Evolutionary conservation across 2,888 invertebrate genomes (phyloP).

Genomic region (Seladonia tumulorum): DNA sequence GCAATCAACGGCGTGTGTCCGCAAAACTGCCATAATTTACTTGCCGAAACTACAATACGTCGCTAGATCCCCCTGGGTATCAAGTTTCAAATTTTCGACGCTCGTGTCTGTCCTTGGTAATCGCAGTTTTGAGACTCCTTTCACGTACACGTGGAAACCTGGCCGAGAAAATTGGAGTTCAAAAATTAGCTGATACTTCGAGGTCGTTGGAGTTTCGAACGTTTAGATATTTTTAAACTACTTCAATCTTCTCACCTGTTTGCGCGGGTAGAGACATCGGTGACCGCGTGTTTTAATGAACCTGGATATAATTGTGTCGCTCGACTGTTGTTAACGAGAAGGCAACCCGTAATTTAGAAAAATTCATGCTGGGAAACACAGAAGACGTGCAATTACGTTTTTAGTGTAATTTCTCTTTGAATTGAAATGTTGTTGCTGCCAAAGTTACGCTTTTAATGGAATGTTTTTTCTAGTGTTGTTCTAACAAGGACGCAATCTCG

Average conservation of each 20-base stretch:
- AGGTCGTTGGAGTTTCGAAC: neutral
- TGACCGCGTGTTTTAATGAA: too few species aligned
- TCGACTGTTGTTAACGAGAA: neutral
- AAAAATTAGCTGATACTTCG: neutral
- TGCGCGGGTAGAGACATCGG: neutral
- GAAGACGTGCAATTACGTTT: neutral
- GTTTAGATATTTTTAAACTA: neutral
- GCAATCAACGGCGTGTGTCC: conserved; percentile 9
- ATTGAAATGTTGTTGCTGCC: neutral
- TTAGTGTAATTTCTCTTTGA: neutral
- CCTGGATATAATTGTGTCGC: neutral
- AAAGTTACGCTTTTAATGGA: neutral
- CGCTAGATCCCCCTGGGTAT: neutral
- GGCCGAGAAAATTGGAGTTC: neutral
- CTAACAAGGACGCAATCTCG: neutral
- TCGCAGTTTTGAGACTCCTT: conserved; percentile 9
- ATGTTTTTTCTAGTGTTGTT: neutral
- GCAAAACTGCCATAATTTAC: conserved; percentile 31
- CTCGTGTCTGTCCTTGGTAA: conserved; percentile 6
- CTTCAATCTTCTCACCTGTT: neutral
- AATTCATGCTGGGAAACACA: neutral
- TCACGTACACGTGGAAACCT: neutral
- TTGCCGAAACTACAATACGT: conserved; percentile 13
- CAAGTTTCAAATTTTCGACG: conserved; percentile 11
- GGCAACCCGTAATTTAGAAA: neutral